Percentiles rank a stretch among this genome's conserved stretches.
Evolutionary conservation across 2,888 invertebrate species (phyloP).

Genomic region (Abrostola triplasia): DNA sequence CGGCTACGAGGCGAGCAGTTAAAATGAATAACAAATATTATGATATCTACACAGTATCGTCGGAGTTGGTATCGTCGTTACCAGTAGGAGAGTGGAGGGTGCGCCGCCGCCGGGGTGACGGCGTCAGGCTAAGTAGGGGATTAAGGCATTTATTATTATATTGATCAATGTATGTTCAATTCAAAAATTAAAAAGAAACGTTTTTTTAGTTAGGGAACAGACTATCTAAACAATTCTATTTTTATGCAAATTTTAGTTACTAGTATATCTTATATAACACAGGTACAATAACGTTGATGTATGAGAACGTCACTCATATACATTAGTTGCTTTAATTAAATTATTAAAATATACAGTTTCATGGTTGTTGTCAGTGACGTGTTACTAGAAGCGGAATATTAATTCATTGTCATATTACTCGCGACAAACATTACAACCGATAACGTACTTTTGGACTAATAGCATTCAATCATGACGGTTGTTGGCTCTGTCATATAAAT

Average conservation of each 20-base stretch:
- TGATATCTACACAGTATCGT: slow-evolving; percentile 24
- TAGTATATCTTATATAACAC: too few species aligned
- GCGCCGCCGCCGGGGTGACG: background rate
- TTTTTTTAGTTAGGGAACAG: too few species aligned
- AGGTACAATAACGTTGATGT: background rate
- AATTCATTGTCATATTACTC: too few species aligned
- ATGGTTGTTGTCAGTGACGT: background rate
- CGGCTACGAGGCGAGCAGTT: slow-evolving; percentile 23
- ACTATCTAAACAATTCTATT: too few species aligned
- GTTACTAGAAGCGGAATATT: background rate
- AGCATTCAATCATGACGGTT: too few species aligned
- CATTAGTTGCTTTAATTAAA: background rate
- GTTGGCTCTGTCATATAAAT: too few species aligned
- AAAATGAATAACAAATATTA: slow-evolving; percentile 26
- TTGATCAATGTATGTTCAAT: background rate
- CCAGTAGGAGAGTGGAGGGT: slow-evolving; percentile 6
- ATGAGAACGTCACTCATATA: background rate
- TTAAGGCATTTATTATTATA: background rate
- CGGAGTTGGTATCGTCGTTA: slow-evolving; percentile 23
- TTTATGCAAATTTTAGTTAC: too few species aligned
- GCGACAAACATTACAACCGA: too few species aligned
- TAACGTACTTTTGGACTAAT: too few species aligned
- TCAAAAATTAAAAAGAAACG: background rate
- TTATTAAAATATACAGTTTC: background rate
- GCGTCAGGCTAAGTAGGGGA: background rate